Evolutionary conservation across 2,888 invertebrate species (phyloP).

Genomic region (Rhagium mordax): DNA sequence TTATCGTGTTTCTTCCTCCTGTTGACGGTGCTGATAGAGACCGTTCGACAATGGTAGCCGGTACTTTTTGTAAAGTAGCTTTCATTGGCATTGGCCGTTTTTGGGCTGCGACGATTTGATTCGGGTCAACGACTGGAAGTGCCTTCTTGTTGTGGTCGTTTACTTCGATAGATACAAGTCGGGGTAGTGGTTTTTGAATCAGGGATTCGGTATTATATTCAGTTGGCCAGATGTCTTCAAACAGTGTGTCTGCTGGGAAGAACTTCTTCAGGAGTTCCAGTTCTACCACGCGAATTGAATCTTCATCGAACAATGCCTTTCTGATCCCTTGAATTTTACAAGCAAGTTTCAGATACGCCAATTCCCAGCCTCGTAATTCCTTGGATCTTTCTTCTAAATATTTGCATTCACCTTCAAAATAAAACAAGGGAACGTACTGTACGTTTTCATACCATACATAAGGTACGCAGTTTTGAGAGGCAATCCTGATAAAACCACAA

Average conservation of each 20-base stretch:
- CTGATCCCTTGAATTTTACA: constrained; percentile 43
- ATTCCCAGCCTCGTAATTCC: constrained; percentile 38
- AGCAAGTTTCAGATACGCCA: constrained; percentile 37
- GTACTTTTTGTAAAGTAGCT: neutral
- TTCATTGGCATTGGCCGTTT: neutral
- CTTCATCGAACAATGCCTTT: constrained; percentile 23
- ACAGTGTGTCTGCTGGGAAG: constrained; percentile 36
- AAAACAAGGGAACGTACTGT: constrained; percentile 40
- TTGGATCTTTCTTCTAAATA: constrained; percentile 34
- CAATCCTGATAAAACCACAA: constrained; percentile 39
- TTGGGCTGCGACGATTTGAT: neutral
- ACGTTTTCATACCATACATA: constrained; percentile 21
- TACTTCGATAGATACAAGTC: neutral
- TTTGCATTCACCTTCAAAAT: constrained; percentile 41
- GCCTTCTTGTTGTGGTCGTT: neutral
- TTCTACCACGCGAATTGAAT: constrained; percentile 20
- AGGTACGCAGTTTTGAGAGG: constrained; percentile 33
- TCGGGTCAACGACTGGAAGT: neutral
- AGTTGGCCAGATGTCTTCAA: constrained; percentile 29
- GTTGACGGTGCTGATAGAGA: neutral
- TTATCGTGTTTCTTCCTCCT: neutral
- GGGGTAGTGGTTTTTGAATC: constrained; percentile 5
- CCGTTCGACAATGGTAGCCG: neutral
- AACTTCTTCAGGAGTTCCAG: constrained; percentile 35
- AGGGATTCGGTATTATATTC: constrained; percentile 4